A percentile compares a stretch with the other conserved stretches of the same genome.
phyloP scores from a whole-genome alignment of 2,797 vertebrate species.

The Mormyrus proboscirostris region DNA sequence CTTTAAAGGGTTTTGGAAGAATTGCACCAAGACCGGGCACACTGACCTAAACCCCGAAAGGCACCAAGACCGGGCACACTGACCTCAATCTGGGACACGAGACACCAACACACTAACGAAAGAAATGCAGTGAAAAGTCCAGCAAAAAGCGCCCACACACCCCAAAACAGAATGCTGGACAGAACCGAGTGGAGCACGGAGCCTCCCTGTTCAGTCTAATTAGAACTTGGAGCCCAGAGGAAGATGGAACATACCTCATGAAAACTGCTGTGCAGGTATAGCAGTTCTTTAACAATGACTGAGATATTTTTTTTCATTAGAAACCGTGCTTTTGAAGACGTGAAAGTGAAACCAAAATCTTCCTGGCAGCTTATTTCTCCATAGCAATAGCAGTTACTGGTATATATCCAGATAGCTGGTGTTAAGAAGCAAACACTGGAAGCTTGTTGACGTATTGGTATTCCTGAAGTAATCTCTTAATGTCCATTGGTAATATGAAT shows the following conservation, averaged over 20 bases:
- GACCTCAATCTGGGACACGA: not conserved
- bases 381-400: not conserved
- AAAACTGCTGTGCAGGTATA: not conserved
- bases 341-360: slow-evolving; percentile 35
- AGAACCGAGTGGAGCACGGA: not conserved
- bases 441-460: not conserved
- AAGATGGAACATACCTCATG: not conserved
- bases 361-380: slow-evolving; percentile 4
- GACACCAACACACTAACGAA: not conserved
- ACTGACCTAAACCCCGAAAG: not conserved
- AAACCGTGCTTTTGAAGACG: slow-evolving; percentile 41
- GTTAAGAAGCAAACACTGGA: not conserved
- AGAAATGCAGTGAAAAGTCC: not conserved
- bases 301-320: slow-evolving; percentile 26
- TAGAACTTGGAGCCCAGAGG: not conserved
- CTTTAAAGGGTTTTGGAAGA: not conserved
- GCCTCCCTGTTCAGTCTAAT: not conserved
- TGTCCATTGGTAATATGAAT: not conserved
- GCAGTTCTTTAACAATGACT: not conserved
- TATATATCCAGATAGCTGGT: not conserved
- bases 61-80: not conserved
- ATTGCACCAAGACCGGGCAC: no score
- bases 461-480: not conserved
- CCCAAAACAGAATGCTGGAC: not conserved
- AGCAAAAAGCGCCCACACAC: not conserved